Percentiles rank a stretch among this genome's conserved stretches.
Evolutionary conservation across 2,113 vertebrate species (phyloP).

Genomic region (Menura novaehollandiae): DNA sequence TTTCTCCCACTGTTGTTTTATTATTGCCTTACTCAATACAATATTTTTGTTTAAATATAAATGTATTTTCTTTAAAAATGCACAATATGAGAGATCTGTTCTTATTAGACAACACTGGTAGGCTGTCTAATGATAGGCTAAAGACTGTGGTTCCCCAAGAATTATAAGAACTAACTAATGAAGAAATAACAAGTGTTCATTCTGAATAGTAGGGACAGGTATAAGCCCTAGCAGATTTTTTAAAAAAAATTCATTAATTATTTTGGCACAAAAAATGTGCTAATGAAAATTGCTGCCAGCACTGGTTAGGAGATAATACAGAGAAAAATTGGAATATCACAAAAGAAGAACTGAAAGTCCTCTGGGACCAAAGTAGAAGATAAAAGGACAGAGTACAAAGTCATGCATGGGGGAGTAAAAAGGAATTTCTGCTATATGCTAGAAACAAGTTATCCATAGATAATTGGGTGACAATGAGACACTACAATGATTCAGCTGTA

Average conservation of each 20-base stretch:
- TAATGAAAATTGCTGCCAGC: neutral
- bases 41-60: neutral
- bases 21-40: neutral
- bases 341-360: neutral
- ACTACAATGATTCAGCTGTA: neutral
- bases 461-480: neutral
- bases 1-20: neutral
- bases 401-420: neutral
- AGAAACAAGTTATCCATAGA: neutral
- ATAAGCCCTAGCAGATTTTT: neutral
- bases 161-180: neutral
- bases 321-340: neutral
- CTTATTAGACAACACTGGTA: neutral
- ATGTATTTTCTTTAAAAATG: neutral
- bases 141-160: neutral
- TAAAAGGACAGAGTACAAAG: conserved; percentile 25
- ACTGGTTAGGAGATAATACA: neutral
- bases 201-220: neutral
- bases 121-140: neutral
- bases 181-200: neutral
- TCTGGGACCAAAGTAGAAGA: neutral
- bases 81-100: neutral
- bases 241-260: neutral
- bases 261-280: neutral
- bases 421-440: neutral